phyloP scores from a whole-genome alignment of 2,113 vertebrate species.

The Sinosuthora webbiana region DNA sequence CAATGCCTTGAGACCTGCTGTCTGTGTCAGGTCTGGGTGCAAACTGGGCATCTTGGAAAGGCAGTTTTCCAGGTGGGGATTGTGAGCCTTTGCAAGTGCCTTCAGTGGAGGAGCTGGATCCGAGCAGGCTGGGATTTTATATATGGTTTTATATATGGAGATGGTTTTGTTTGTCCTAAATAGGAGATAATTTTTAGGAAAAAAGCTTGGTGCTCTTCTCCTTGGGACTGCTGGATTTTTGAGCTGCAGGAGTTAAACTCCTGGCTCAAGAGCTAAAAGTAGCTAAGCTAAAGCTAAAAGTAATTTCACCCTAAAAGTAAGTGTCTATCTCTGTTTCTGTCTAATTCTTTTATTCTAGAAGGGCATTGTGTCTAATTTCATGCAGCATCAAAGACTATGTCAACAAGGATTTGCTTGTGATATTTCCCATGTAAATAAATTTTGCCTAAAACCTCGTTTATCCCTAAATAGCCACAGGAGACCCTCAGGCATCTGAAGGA shows the following conservation, averaged over 20 bases:
- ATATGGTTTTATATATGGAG: neutral
- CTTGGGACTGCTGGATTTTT: neutral
- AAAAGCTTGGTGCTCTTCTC: neutral
- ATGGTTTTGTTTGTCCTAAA: neutral
- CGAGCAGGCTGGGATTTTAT: neutral
- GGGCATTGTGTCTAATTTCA: neutral
- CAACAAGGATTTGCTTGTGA: neutral
- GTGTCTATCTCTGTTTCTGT: neutral
- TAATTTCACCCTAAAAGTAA: neutral
- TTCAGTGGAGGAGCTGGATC: neutral
- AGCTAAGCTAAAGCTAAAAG: neutral
- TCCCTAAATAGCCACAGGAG: neutral
- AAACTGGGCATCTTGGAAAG: neutral
- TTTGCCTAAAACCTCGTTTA: neutral
- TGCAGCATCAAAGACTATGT: neutral
- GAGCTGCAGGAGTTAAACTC: neutral
- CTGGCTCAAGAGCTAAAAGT: neutral
- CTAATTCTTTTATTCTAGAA: neutral
- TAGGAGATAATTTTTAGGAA: neutral
- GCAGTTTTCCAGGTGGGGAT: neutral
- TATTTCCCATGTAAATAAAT: neutral
- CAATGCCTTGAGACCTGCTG: neutral
- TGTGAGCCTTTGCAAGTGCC: neutral
- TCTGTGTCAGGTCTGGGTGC: neutral
- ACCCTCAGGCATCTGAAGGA: neutral